Percentiles rank a stretch among this genome's conserved stretches.
Conservation (phyloP, 2,888 invertebrate species). For the Monoplex corrugatus region DNA sequence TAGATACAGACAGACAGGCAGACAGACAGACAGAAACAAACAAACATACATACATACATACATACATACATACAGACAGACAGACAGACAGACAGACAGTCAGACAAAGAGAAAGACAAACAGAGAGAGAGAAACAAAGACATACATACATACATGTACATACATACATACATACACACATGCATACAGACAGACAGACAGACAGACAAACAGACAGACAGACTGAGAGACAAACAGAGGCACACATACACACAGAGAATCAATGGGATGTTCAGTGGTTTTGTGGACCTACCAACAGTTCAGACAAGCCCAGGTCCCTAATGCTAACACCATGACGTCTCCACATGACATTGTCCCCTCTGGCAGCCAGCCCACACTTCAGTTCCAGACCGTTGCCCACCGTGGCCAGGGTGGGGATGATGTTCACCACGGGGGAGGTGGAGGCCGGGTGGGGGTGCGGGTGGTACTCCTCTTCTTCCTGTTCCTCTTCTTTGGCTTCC, state of each 20-base stretch:
- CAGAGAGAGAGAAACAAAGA: no score
- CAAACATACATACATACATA: background rate
- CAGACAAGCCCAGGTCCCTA: conserved; percentile 84
- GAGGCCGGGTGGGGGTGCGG: background rate
- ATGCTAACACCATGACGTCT: conserved; percentile 86
- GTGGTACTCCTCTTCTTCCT: background rate
- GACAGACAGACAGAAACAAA: background rate
- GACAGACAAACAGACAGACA: no score
- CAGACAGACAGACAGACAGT: background rate
- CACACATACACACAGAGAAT: no score
- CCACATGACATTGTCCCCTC: conserved; percentile 88
- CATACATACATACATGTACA: no score
- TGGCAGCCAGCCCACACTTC: conserved; percentile 86
- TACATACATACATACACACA: no score
- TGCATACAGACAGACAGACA: no score
- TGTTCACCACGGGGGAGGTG: conserved; percentile 82
- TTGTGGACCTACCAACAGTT: conserved; percentile 47
- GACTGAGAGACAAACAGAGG: no score
- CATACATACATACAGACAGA: background rate
- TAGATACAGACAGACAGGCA: background rate
- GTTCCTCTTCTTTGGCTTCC: background rate
- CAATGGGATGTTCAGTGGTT: background rate
- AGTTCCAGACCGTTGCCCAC: conserved; percentile 90
- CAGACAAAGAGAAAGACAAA: no score
- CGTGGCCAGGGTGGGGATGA: conserved; percentile 87